A percentile compares a stretch with the other conserved stretches of the same genome.
Evolutionary conservation across 2,888 invertebrate genomes (phyloP).

Genomic region (Catocala nupta): DNA sequence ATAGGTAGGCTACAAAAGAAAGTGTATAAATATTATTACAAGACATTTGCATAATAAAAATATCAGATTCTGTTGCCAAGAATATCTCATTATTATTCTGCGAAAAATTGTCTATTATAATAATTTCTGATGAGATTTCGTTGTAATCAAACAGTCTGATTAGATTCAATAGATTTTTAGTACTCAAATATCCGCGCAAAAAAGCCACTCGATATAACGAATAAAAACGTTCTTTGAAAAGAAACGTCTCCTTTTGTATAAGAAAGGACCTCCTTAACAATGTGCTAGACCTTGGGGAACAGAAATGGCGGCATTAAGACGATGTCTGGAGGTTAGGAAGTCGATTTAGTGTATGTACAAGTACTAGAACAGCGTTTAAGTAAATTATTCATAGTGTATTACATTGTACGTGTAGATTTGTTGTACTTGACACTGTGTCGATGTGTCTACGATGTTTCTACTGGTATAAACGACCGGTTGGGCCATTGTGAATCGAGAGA

Average conservation of each 20-base stretch:
- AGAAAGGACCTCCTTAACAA: slow-evolving; percentile 9
- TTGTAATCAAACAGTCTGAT: slow-evolving; percentile 15
- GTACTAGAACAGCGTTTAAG: too few species aligned
- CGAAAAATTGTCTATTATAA: slow-evolving; percentile 8
- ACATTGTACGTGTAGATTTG: too few species aligned
- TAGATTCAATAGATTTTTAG: slow-evolving; percentile 18
- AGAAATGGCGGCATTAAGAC: not conserved
- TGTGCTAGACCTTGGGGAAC: not conserved
- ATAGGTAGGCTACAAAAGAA: too few species aligned
- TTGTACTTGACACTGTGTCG: too few species aligned
- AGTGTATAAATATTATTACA: too few species aligned
- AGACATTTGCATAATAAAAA: slow-evolving; percentile 4
- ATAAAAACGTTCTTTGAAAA: slow-evolving; percentile 11
- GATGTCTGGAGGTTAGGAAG: not conserved
- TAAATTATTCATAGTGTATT: not conserved
- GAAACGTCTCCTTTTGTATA: slow-evolving; percentile 4
- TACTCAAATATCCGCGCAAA: slow-evolving; percentile 12
- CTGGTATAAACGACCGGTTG: too few species aligned
- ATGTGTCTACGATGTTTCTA: too few species aligned
- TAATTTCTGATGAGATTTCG: slow-evolving; percentile 8
- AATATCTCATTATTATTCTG: not conserved
- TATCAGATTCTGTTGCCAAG: slow-evolving; percentile 1
- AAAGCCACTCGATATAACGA: slow-evolving; percentile 11
- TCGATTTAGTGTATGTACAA: not conserved
- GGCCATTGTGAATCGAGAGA: too few species aligned